These are phyloP conservation scores for Merops nubicus DNA, from an alignment of 2,113 vertebrate genomes.

Conservation along the genomic window DNA sequence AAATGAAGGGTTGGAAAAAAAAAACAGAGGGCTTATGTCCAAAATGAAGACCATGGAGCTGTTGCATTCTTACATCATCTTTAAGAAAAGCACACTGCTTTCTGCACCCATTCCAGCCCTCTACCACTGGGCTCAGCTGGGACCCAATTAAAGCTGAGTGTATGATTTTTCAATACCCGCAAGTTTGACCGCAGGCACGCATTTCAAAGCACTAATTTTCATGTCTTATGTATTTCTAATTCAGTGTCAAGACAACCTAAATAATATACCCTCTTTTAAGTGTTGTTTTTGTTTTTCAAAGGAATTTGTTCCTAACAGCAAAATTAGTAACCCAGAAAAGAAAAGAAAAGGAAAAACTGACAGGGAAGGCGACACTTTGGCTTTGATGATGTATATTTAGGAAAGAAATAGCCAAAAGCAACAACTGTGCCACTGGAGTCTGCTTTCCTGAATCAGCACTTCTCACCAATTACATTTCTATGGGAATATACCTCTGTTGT, in stretches of 20 bases:
- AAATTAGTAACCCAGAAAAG: not conserved
- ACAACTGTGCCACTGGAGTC: not conserved
- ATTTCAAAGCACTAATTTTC: not conserved
- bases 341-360: not conserved
- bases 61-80: not conserved
- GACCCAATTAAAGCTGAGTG: not conserved
- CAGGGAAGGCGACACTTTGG: not conserved
- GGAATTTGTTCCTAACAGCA: not conserved
- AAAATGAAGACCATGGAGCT: not conserved
- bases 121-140: not conserved
- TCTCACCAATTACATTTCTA: not conserved
- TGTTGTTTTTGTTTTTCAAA: not conserved
- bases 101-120: not conserved
- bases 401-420: not conserved
- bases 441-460: not conserved
- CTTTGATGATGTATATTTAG: not conserved
- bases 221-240: not conserved
- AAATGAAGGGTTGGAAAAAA: not conserved
- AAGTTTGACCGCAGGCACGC: not conserved
- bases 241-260: not conserved
- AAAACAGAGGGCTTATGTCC: accelerated
- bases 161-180: not conserved
- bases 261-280: not conserved
- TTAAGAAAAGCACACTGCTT: not conserved
- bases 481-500: not conserved